Base-by-base conservation (phyloP, 2,113 vertebrate species). In the Tenrec ecaudatus region DNA sequence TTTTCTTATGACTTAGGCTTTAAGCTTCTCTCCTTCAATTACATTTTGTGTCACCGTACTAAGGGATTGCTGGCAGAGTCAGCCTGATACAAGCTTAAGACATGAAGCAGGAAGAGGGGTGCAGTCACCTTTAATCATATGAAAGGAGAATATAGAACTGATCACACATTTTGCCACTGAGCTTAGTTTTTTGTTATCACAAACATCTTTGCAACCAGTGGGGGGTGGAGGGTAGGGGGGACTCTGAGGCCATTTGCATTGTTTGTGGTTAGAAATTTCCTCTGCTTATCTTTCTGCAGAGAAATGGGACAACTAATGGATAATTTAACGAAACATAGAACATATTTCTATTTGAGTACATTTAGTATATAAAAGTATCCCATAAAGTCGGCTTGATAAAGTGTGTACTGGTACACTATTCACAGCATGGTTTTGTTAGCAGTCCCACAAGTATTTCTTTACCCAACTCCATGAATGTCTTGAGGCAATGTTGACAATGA, bases 141-240 rank as follows among this genome's bases (percentile, higher is more conserved):
- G 83, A 27, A 33, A 31, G 47, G 43, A 71, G 64, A 93, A 83
- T 29, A 71, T 33, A 76, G 0, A 80, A 68, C 14, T 93, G 47
- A 86, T 86, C 19, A 80, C 17, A 83, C 40, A 73, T 66, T 82
- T 69, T 84, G 23, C 6, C 94, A 66, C 64, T n/a, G 15, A 89
- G 17, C 25, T 77, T 80, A 86, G 38, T 6, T 93, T 89, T 53
- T 84, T 60, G 19, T 77, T 83, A 69, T n/a, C 33, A 38, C 11
- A 43, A 57, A 81, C 64, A 47, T 83, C 78, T 90, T 10, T 15
- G 15, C 36, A 38, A 80, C 62, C 14, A 76, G 29, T 23, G 86
- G 83, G 1, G 2, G 57, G n/a, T n/a, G n/a, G n/a, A n/a, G n/a
- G n/a, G n/a, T n/a, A 40, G 40, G 40, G 40, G 40, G 40, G 80